Evolutionary conservation across 2,888 invertebrate species (phyloP).

Genomic region (Plebejus argus): DNA sequence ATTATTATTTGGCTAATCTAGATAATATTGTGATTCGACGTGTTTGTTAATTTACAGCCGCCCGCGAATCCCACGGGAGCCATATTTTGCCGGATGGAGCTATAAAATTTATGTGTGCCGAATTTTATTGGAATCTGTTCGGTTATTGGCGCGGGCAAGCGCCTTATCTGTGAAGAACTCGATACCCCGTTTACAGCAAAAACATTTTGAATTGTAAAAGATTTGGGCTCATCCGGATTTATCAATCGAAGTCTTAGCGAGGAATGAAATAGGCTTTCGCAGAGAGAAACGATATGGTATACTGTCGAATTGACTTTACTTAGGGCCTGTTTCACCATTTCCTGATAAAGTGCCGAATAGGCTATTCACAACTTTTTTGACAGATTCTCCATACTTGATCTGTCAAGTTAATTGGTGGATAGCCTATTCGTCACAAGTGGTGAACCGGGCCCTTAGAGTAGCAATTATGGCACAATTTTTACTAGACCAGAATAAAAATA

Average conservation of each 20-base stretch:
- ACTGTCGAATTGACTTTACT: no score
- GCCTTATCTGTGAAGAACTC: not conserved
- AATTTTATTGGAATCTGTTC: not conserved
- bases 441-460: no score
- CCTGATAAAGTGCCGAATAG: no score
- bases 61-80: not conserved
- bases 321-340: no score
- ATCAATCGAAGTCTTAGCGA: not conserved
- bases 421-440: no score
- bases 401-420: no score
- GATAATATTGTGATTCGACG: not conserved
- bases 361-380: no score
- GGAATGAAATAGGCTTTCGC: not conserved
- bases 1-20: not conserved
- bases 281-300: no score
- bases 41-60: not conserved
- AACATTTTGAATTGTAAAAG: not conserved
- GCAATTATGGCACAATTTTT: no score
- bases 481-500: no score
- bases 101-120: not conserved
- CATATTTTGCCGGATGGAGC: not conserved
- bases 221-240: not conserved
- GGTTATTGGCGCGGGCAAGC: not conserved
- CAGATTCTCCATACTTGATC: no score
- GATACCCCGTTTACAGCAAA: not conserved